Base-by-base conservation (phyloP, 2,888 invertebrate genomes). In the Gymnoscelis rufifasciata region DNA sequence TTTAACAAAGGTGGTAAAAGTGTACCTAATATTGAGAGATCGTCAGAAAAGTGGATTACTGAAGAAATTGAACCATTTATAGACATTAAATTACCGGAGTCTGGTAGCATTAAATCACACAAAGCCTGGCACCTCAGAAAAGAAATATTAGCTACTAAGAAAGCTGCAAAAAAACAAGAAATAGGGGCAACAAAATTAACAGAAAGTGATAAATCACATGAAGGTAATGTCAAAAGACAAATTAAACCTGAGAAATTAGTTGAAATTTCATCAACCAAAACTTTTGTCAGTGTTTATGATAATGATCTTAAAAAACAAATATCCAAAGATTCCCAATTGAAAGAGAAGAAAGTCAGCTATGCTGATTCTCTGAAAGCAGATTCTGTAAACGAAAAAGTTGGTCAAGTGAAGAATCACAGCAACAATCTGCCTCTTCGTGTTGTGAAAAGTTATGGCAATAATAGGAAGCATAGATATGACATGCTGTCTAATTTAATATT, bases 371-470 rank as follows among this genome's bases (percentile, higher is more conserved):
- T 82, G n/a, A 78, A 78, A 58, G 66, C 64, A 52, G 57, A 67
- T 11, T 40, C 46, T 14, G 40, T 40, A 52, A 60, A 26, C 55
- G 46, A 38, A 5, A 45, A 63, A 56, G 54, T 15, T 2, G 10
- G 38, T 15, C 50, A 55, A 26, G 48, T 62, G 51, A 67, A 65
- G 47, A 66, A 57, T 53, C 60, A 68, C 23, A 47, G 35, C 36
- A 56, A 62, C 45, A 47, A 52, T 27, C 46, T 48, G 41, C 55
- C 45, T 26, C 26, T 89, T n/a, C 62, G 87, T 30, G 83, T 84
- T n/a, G 89, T 89, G 78, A 91, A 90, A 52, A 59, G 61, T 35
- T 45, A 55, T 46, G 45, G 50, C 26, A 57, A 89, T 86, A 49
- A 90, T 49, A 70, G 57, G 49, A 71, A 59, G 47, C 68, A 49